Evolutionary conservation across 2,113 vertebrate species (phyloP).

Genomic region (Mesocricetus auratus): DNA sequence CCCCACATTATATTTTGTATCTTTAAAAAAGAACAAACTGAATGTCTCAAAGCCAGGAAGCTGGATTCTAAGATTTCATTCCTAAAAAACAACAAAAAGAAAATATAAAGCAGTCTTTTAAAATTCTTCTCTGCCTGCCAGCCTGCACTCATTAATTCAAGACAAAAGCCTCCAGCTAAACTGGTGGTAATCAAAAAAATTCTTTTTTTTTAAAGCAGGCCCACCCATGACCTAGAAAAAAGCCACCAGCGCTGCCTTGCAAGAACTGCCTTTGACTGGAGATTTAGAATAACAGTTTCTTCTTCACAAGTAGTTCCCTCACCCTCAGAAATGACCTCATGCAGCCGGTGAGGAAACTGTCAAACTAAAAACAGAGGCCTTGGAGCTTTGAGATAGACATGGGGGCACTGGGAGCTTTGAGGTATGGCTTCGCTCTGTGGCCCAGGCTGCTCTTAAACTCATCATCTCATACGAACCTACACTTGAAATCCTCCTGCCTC

Average conservation of each 20-base stretch:
- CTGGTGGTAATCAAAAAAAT: neutral
- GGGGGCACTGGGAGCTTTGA: neutral
- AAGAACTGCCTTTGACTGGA: slow-evolving; percentile 1
- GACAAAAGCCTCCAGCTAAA: slow-evolving; percentile 54
- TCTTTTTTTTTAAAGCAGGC: neutral
- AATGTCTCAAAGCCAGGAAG: slow-evolving; percentile 33
- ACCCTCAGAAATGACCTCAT: neutral
- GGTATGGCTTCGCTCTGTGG: neutral
- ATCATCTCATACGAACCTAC: neutral
- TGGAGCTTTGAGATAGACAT: neutral
- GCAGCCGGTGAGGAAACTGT: neutral
- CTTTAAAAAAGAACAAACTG: neutral
- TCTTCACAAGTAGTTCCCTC: neutral
- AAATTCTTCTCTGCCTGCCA: slow-evolving; percentile 47
- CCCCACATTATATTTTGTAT: slow-evolving; percentile 47
- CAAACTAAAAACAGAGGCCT: neutral
- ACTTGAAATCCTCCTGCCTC: neutral
- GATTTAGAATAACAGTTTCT: neutral
- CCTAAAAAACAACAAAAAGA: slow-evolving; percentile 46
- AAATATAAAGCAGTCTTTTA: neutral
- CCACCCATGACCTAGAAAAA: slow-evolving; percentile 56
- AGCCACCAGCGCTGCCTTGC: neutral
- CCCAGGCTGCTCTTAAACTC: neutral
- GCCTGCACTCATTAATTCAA: slow-evolving; percentile 36
- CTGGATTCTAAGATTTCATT: slow-evolving; percentile 57